These are phyloP conservation scores for Lagorchestes hirsutus DNA, from an alignment of 2,797 vertebrate species.

Conservation along the genomic window DNA sequence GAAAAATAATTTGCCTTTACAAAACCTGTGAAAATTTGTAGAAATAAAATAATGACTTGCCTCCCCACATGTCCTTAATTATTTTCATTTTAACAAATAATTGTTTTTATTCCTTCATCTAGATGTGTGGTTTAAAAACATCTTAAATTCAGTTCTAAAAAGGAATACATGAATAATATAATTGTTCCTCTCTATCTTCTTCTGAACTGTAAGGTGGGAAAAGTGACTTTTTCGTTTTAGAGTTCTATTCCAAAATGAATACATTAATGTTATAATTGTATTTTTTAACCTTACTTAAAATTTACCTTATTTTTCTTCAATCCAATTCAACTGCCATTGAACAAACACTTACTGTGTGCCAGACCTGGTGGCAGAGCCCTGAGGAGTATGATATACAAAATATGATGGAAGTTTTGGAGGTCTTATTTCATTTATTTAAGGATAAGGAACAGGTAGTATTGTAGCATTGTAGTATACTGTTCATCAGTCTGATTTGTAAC, in stretches of 20 bases:
- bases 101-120: background rate
- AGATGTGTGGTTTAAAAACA: background rate
- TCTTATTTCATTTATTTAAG: background rate
- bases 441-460: background rate
- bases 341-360: background rate
- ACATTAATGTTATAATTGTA: no score
- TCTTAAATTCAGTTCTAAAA: background rate
- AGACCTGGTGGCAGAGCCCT: background rate
- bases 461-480: background rate
- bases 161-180: background rate
- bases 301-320: background rate
- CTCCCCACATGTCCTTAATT: background rate
- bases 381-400: background rate
- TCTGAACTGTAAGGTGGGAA: background rate
- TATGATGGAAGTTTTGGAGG: no score
- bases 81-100: background rate
- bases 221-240: background rate
- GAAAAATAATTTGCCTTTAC: constrained; percentile 38
- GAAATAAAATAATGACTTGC: background rate
- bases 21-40: constrained; percentile 22
- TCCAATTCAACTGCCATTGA: no score
- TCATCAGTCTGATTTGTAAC: background rate
- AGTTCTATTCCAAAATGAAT: no score
- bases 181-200: background rate
- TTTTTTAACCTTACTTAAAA: background rate